Conservation (phyloP, 2,888 invertebrate species). For the Papilio gigon region DNA sequence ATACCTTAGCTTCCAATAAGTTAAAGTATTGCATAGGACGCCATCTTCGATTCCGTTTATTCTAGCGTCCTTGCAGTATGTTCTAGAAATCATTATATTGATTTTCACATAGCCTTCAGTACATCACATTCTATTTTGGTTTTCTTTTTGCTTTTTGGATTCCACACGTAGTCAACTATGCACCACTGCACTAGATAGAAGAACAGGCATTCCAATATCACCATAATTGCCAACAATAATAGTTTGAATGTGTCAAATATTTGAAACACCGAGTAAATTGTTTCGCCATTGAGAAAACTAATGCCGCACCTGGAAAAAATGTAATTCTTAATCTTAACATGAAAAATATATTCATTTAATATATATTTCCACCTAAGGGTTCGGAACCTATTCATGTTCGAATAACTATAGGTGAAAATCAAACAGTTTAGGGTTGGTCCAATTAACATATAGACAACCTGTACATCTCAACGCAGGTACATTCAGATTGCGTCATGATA, state of each 20-base stretch:
- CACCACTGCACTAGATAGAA: conserved; percentile 48
- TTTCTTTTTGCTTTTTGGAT: conserved; percentile 13
- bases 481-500: too few relatives aligned
- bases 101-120: not conserved
- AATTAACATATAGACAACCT: too few relatives aligned
- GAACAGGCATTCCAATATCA: conserved; percentile 43
- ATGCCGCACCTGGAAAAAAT: conserved; percentile 50
- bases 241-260: conserved; percentile 43
- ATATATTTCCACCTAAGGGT: too few relatives aligned
- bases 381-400: too few relatives aligned
- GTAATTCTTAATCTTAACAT: too few relatives aligned
- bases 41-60: not conserved
- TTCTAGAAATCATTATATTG: too few relatives aligned
- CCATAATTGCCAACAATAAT: conserved; percentile 42
- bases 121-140: not conserved
- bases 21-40: not conserved
- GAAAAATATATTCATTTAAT: too few relatives aligned
- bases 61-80: not conserved
- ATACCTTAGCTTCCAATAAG: not conserved
- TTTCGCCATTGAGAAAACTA: conserved; percentile 48
- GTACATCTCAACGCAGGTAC: too few relatives aligned
- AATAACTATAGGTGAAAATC: too few relatives aligned
- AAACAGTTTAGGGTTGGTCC: too few relatives aligned
- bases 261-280: conserved; percentile 52
- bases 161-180: conserved; percentile 47